Evolutionary conservation across 2,797 vertebrate genomes (phyloP).

Genomic region (Cynodonichthys magdalenae): DNA sequence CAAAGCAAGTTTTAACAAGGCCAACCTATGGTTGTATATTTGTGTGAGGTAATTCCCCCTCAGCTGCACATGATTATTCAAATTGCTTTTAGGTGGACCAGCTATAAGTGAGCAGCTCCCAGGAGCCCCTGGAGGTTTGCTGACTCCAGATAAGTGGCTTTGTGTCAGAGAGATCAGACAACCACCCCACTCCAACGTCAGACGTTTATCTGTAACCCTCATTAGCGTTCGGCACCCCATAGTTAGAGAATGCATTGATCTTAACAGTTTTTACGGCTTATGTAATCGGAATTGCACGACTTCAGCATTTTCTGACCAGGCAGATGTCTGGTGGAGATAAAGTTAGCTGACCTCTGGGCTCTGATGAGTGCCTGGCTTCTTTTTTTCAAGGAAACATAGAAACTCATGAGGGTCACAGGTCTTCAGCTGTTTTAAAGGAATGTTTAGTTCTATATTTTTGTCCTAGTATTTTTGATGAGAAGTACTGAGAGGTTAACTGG

Average conservation of each 20-base stretch:
- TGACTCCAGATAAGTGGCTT: slow-evolving; percentile 61
- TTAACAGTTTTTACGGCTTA: slow-evolving; percentile 59
- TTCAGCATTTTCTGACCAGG: slow-evolving; percentile 44
- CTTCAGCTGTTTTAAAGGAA: slow-evolving; percentile 18
- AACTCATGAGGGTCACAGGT: slow-evolving; percentile 21
- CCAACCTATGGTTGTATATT: slow-evolving; percentile 13
- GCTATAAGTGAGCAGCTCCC: slow-evolving; percentile 34
- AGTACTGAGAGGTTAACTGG: slow-evolving; percentile 21
- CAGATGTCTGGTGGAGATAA: slow-evolving; percentile 66
- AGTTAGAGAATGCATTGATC: slow-evolving; percentile 62
- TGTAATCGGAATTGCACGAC: slow-evolving; percentile 47
- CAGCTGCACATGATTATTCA: slow-evolving; percentile 35
- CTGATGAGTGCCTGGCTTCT: slow-evolving; percentile 11
- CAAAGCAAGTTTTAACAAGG: slow-evolving; percentile 28
- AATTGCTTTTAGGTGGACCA: slow-evolving; percentile 30
- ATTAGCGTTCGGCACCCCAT: slow-evolving; percentile 48
- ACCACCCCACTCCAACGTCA: slow-evolving; percentile 21
- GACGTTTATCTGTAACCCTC: slow-evolving; percentile 68
- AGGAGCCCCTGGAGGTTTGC: slow-evolving; percentile 51
- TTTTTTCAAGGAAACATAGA: slow-evolving; percentile 12
- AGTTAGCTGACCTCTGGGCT: slow-evolving; percentile 32
- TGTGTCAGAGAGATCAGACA: slow-evolving; percentile 45
- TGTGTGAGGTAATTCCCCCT: slow-evolving; percentile 18
- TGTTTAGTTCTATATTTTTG: neutral
- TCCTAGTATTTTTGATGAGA: neutral